phyloP scores from a whole-genome alignment of 2,888 invertebrate species.

The Rhodophaea formosa region DNA sequence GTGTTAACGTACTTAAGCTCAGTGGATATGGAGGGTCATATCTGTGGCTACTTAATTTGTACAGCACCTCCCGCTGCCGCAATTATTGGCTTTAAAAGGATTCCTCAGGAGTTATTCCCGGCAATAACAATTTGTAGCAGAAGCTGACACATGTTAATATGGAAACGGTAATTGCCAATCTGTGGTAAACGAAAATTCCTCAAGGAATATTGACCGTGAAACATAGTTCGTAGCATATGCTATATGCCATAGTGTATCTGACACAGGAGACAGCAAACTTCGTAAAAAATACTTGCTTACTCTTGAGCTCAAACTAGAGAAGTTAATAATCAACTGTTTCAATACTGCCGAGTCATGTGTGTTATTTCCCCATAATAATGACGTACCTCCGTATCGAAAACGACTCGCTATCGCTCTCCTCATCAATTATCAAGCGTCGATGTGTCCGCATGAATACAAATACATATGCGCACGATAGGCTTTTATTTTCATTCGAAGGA shows the following conservation, averaged over 20 bases:
- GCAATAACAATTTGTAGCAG: slow-evolving; percentile 8
- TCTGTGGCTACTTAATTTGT: too few relatives aligned
- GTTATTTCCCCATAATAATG: too few relatives aligned
- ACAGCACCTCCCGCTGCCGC: not conserved
- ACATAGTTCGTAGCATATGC: not conserved
- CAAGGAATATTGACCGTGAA: slow-evolving; percentile 2
- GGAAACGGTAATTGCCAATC: slow-evolving; percentile 4
- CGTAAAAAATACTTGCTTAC: too few relatives aligned
- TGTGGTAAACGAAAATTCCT: slow-evolving; percentile 11
- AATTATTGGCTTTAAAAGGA: slow-evolving; percentile 4
- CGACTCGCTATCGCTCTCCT: too few relatives aligned
- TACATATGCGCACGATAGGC: slow-evolving; percentile 33
- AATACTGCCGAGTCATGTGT: slow-evolving; percentile 1
- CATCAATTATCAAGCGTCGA: slow-evolving; percentile 13
- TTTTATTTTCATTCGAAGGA: slow-evolving; percentile 53
- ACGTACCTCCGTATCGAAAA: too few relatives aligned
- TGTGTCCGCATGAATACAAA: slow-evolving; percentile 36
- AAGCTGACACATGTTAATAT: slow-evolving; percentile 11
- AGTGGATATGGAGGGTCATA: too few relatives aligned
- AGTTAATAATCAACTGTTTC: too few relatives aligned
- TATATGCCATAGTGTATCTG: too few relatives aligned
- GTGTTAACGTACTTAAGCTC: too few relatives aligned
- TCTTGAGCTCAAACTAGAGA: too few relatives aligned
- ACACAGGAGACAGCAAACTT: too few relatives aligned
- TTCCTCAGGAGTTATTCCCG: not conserved